Evolutionary conservation across 2,888 invertebrate species (phyloP).

Genomic region (Xanthorhoe designata): DNA sequence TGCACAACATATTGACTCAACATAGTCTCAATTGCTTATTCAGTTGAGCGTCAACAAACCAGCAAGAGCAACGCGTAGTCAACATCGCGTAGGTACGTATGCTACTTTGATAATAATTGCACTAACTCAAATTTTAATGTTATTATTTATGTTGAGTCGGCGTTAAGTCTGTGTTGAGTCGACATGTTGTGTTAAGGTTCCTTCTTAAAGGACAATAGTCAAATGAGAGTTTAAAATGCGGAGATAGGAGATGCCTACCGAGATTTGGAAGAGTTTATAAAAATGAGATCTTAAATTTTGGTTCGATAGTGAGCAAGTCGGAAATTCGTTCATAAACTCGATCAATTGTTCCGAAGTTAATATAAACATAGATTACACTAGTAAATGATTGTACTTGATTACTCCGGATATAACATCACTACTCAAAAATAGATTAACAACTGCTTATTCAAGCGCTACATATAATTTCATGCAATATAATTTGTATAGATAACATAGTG

Average conservation of each 20-base stretch:
- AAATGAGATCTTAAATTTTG: constrained; percentile 83
- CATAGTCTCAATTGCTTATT: background rate
- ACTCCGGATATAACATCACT: constrained; percentile 60
- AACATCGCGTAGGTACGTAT: too few species aligned
- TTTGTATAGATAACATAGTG: constrained; percentile 62
- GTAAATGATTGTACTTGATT: constrained; percentile 76
- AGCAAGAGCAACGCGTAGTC: too few species aligned
- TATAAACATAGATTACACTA: constrained; percentile 56
- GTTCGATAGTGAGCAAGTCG: constrained; percentile 79
- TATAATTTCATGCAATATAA: constrained; percentile 65
- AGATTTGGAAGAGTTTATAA: constrained; percentile 53
- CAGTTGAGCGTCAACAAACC: too few species aligned
- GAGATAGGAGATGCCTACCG: constrained; percentile 42
- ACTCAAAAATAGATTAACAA: constrained; percentile 56
- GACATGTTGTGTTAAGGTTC: background rate
- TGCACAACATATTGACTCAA: background rate
- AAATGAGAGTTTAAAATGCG: constrained; percentile 34
- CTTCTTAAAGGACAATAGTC: constrained; percentile 40
- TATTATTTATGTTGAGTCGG: too few species aligned
- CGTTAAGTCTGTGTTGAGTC: background rate
- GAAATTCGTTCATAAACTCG: constrained; percentile 75
- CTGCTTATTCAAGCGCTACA: constrained; percentile 64
- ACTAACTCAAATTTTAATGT: too few species aligned
- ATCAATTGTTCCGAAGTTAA: constrained; percentile 65
- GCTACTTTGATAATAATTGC: too few species aligned